phyloP scores from a whole-genome alignment of 2,113 vertebrate species.

The Salminus brasiliensis region DNA sequence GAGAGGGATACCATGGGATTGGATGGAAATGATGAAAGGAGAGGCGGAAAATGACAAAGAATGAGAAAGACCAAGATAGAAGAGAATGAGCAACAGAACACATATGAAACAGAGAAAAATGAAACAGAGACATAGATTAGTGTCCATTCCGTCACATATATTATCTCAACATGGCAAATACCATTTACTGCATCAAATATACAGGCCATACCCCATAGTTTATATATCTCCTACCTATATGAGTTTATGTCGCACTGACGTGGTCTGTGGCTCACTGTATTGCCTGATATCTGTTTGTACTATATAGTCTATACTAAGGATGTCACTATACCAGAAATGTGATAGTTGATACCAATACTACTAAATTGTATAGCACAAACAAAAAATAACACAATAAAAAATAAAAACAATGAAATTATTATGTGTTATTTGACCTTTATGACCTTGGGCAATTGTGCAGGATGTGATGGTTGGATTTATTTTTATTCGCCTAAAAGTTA shows the following conservation, averaged over 20 bases:
- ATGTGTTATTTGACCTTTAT: too few species aligned
- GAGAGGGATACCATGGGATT: constrained; percentile 8
- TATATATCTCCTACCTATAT: background rate
- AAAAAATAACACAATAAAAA: too few species aligned
- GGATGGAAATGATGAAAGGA: constrained; percentile 21
- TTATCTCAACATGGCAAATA: constrained; percentile 10
- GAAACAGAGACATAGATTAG: constrained; percentile 48
- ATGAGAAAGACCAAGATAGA: background rate
- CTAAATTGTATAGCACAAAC: too few species aligned
- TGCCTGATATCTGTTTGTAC: constrained; percentile 50
- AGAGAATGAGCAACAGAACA: background rate
- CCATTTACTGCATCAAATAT: background rate
- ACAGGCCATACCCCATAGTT: background rate
- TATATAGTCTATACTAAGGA: too few species aligned
- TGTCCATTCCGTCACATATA: constrained; percentile 22
- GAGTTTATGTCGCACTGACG: background rate
- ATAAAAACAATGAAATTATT: too few species aligned
- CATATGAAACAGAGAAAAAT: constrained; percentile 9
- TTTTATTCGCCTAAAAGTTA: too few species aligned
- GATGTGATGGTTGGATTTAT: too few species aligned
- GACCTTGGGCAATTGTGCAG: too few species aligned
- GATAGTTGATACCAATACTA: too few species aligned
- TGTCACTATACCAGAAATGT: too few species aligned
- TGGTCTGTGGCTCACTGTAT: constrained; percentile 18
- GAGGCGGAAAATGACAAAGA: constrained; percentile 13